Evolutionary conservation across 2,888 invertebrate genomes (phyloP), one percentile per base, ranked within the genome.

Genomic region (Heteromurus nitidus): DNA sequence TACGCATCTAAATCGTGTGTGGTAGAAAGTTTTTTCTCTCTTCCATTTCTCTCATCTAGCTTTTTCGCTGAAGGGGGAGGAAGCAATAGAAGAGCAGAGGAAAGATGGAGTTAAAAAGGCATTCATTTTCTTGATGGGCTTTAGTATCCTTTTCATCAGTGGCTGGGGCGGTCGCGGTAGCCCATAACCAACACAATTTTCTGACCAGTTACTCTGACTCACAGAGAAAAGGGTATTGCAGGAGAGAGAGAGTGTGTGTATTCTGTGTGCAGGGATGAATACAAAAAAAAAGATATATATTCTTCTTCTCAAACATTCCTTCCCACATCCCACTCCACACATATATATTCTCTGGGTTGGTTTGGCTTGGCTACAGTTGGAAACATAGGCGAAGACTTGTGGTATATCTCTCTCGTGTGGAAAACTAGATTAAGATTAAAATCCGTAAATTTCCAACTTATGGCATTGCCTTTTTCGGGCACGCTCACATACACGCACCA

Each of bases 341-440:
- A 9, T 47, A 16, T 47, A 11, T 47, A n/a, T 47, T 47, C 47
- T 16, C n/a, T n/a, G n/a, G n/a, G 55, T 24, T 20, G 55, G n/a
- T n/a, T n/a, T n/a, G n/a, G n/a, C n/a, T n/a, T n/a, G n/a, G n/a
- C n/a, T n/a, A 20, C 55, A 44, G 18, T 20, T 1, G 26, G 24
- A 13, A 62, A 55, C 55, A 55, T 20, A 28, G 60, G n/a, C n/a
- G n/a, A 3, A 47, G 47, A 5, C 47, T 47, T 47, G 47, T 11
- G 47, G 36, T 36, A 13, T 36, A 47, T 47, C 11, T 47, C 47
- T 47, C 36, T 36, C 13, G 24, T 55, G 62, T 28, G 69, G 80
- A 69, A 81, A 75, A 64, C 81, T 75, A 70, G 81, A 81, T 81
- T 81, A 74, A 75, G 81, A 81, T 81, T 75, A 75, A 81, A 81